A percentile compares a stretch with the other conserved stretches of the same genome.
Evolutionary conservation across 2,888 invertebrate genomes (phyloP).

Genomic region (Psococerastis gibbosa): DNA sequence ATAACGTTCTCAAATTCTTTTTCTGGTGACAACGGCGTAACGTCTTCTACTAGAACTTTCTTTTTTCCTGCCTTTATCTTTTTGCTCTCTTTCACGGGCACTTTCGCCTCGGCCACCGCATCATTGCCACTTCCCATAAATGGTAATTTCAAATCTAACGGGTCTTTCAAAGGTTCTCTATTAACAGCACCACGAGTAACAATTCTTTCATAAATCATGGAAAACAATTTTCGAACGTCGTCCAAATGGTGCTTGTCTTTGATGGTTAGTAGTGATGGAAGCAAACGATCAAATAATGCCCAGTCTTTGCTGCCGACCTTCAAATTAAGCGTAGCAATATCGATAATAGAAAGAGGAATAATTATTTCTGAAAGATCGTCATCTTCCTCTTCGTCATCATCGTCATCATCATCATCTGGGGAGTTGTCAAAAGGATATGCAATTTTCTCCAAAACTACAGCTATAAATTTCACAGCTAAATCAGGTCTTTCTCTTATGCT

Average conservation of each 20-base stretch:
- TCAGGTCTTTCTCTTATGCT: conserved; percentile 23
- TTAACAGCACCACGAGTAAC: conserved; percentile 20
- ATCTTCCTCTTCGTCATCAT: conserved; percentile 21
- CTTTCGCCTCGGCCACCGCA: neutral
- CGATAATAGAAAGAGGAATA: conserved; percentile 25
- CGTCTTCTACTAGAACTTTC: conserved; percentile 16
- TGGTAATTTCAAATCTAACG: neutral
- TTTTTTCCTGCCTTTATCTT: neutral
- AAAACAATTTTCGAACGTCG: neutral
- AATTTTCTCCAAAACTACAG: conserved; percentile 22
- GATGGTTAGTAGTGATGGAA: conserved; percentile 20
- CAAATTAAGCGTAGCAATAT: conserved; percentile 17
- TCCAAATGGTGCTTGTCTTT: conserved; percentile 17
- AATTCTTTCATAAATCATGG: neutral
- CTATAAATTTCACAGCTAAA: conserved; percentile 23
- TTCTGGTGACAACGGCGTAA: conserved; percentile 19
- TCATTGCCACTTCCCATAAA: neutral
- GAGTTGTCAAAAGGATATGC: no score
- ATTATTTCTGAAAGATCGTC: conserved; percentile 24
- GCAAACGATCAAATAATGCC: conserved; percentile 22
- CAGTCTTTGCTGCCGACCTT: conserved; percentile 19
- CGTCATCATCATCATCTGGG: conserved; percentile 11
- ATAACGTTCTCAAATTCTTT: conserved; percentile 40
- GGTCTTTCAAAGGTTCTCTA: neutral
- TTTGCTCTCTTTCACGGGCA: no score